Base-by-base conservation (phyloP, 1,140 invertebrate genomes). In the Drosophila insularis region DNA sequence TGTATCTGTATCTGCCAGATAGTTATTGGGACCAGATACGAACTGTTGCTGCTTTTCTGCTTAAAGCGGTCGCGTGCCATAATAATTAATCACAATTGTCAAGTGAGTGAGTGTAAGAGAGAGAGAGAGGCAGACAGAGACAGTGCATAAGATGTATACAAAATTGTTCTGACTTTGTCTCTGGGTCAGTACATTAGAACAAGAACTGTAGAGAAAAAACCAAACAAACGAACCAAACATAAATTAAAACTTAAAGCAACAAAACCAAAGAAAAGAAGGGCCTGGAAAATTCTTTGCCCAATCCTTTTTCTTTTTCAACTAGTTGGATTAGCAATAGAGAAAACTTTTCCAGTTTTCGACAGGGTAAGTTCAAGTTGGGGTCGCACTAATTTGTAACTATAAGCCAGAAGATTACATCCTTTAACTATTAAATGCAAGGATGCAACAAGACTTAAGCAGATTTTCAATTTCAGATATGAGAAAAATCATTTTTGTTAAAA, bases 11-110 rank as follows among this genome's bases (percentile, higher is more conserved):
- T 13, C 27, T 60, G 11, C 17, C 61, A 58, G 54, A 40, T 14
- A 37, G 58, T 8, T 43, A 58, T 60, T 31, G 74, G 19, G 46
- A 35, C 19, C 3, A 17, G 27, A 17, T 50, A 50, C 14, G 61
- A 66, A n/a, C 35, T 10, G 8, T 60, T 50, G 54, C 53, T 60
- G 40, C 63, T 50, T 55, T 64, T 43, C 14, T n/a, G 43, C 60
- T 50, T 69, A 10, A 39, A 61, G 37, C 65, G 55, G 65, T 74
- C 81, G 78, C 74, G 70, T 86, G 81, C 60, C 72, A 56, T 58
- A 61, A 82, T 80, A 76, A 86, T 86, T 87, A 89, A 86, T 86
- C 84, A 89, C 82, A 86, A 86, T 86, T 86, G 82, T 74, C 79
- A 70, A 4, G 37, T 5, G 37, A 8, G 65, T 56, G 55, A 10